Base-by-base conservation (phyloP, 2,113 vertebrate genomes). In the Serilophus lunatus region DNA sequence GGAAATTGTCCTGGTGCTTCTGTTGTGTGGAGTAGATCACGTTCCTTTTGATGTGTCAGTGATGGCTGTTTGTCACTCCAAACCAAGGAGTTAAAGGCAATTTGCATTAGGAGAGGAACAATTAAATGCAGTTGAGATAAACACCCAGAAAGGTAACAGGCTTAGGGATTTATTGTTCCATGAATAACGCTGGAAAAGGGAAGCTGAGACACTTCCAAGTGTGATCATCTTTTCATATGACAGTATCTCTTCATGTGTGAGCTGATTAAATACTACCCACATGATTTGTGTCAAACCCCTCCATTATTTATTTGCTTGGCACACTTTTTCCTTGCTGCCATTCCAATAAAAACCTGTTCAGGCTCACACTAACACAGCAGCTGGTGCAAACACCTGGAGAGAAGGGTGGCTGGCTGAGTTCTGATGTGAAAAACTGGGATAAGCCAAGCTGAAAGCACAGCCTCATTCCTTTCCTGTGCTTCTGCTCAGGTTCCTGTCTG, bases 401-500 rank as follows among this genome's bases (percentile, higher is more conserved):
- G 31, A 72, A 25, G 11, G 18, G 23, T 10, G 18, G 2, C 5
- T n/a, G 44, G 26, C 69, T 64, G 25, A n/a, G 26, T 47, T 16
- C n/a, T 76, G 38, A 8, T 31, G 53, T 50, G 59, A 64, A 33
- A 71, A 68, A 56, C 42, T 8, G 9, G 25, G 18, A 8, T 38
- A 3, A n/a, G 15, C 42, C 15, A 12, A 44, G 42, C 42, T 44
- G 42, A 45, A 45, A 47, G 45, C 45, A 12, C n/a, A 17, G 33
- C 17, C 29, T 75, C 8, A 7, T 42, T 40, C 33, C 7, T 2
- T 86, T 56, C 24, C 1, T 79, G 4, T 71, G 12, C 24, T 49
- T 69, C 63, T 26, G 9, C n/a, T 7, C 61, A 98, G 98, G 98
- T 98, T 98, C 84, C 88, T 98, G 60, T 95, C 95, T 4, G 98